Base-by-base conservation (phyloP, 37 sponge, comb jelly and placozoan genomes). In the Aplysina aerophoba region DNA sequence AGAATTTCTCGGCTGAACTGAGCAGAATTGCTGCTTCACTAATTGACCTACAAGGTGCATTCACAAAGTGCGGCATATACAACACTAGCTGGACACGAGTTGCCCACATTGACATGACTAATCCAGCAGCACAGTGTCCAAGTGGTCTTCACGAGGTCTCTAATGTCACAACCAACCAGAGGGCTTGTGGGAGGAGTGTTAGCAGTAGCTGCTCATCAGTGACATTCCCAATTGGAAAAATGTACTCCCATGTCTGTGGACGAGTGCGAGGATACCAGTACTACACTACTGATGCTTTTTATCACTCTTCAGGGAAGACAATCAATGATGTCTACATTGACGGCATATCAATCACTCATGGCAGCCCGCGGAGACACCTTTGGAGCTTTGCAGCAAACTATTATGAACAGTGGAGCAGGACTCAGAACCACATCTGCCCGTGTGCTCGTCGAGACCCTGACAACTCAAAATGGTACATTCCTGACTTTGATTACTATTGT, bases 41-140 rank as follows among this genome's bases (percentile, higher is more conserved):
- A 3, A 44, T 3, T 44, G 50, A 44, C 50, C 3, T 44, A 11
- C 50, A 44, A 8, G 8, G 50, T 44, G 8, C 8, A 44, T 8
- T 11, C 8, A 44, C 50, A 8, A 44, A 44, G 50, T 72, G 73
- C 6, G 21, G 37, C 73, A 81, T 81, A 14, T 35, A 22, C 27
- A 56, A 66, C n/a, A 25, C 25, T 20, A 75, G 41, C 15, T 86
- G 86, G 86, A 86, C 27, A 44, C 28, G 88, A 20, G 44, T 87
- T 24, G 82, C 62, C 40, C 71, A 74, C 81, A 24, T 83, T 55
- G 64, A 88, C 59, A 88, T 83, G 84, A 83, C 79, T 20, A 8
- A 44, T 8, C 36, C 83, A 11, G 73, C 59, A 14, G 54, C 83
- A 56, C 25, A 44, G 50, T 75, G 78, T 75, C 78, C 78, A 75